Percentiles rank a stretch among this genome's conserved stretches.
These are phyloP conservation scores for Stenodema calcarata DNA, from an alignment of 2,888 invertebrate species.

Conservation along the genomic window DNA sequence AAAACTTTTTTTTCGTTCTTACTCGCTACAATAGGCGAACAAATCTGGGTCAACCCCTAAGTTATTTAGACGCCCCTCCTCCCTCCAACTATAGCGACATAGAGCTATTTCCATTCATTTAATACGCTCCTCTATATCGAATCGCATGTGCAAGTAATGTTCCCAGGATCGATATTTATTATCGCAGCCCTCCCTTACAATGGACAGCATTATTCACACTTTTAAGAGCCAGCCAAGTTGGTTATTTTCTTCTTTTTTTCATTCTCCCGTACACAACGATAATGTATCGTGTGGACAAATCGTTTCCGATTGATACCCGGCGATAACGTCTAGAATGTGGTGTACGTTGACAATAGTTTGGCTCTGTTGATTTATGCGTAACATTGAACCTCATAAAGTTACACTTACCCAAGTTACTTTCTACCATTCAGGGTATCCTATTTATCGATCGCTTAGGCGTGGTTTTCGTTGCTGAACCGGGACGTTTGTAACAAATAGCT, in stretches of 20 bases:
- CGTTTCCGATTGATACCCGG: neutral
- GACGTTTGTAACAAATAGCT: too few species aligned
- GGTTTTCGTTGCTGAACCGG: too few species aligned
- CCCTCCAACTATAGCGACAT: neutral
- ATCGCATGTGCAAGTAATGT: constrained; percentile 31
- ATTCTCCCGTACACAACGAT: neutral
- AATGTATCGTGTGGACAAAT: neutral
- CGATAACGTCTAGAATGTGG: neutral
- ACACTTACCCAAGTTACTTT: too few species aligned
- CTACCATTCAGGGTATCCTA: too few species aligned
- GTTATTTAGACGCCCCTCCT: neutral
- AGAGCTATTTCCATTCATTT: neutral
- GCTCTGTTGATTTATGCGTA: neutral
- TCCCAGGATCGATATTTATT: constrained; percentile 18
- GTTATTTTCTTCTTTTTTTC: neutral
- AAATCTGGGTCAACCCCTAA: neutral
- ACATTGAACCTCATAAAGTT: too few species aligned
- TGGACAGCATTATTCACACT: neutral
- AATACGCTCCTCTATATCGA: neutral
- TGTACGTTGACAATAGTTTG: neutral
- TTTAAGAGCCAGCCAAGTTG: neutral
- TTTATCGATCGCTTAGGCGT: too few species aligned
- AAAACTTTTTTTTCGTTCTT: neutral
- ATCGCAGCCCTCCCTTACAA: neutral
- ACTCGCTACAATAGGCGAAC: neutral